Conservation (phyloP, 2,113 vertebrate genomes). For the Callaeas wilsoni region DNA sequence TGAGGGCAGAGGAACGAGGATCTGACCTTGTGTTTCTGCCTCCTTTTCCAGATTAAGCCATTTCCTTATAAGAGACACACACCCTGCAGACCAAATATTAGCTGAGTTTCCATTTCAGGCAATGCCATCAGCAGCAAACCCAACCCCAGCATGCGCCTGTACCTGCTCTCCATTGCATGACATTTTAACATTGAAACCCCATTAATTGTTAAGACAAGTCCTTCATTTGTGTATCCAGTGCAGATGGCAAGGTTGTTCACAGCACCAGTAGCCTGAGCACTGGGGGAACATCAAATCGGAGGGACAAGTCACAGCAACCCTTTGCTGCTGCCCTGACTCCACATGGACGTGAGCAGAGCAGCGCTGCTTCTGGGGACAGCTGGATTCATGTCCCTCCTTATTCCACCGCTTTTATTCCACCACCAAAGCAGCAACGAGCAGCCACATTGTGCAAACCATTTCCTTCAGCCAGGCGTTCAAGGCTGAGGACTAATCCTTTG, state of each 20-base stretch:
- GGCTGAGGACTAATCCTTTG: neutral
- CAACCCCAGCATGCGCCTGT: neutral
- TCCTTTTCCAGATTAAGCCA: constrained; percentile 4
- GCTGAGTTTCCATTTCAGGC: constrained; percentile 28
- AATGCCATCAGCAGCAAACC: neutral
- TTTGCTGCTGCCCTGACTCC: neutral
- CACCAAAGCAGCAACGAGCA: neutral
- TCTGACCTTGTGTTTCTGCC: constrained; percentile 35
- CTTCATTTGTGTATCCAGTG: neutral
- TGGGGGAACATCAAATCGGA: neutral
- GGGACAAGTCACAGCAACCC: neutral
- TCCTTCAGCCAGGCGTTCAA: neutral
- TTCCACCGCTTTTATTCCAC: neutral
- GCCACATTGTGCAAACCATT: fast-evolving
- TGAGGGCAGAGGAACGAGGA: neutral
- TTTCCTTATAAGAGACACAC: constrained; percentile 31
- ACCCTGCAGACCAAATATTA: constrained; percentile 49
- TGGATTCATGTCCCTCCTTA: neutral
- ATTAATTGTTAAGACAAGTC: neutral
- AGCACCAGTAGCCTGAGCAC: neutral
- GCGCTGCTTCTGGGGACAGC: neutral
- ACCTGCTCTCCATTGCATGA: neutral
- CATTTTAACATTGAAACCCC: neutral
- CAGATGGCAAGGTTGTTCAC: neutral
- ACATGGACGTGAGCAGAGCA: fast-evolving